Percentiles rank a stretch among this genome's conserved stretches.
phyloP scores from a whole-genome alignment of 1,140 invertebrate genomes.

The Macrotrachela quadricornifera region DNA sequence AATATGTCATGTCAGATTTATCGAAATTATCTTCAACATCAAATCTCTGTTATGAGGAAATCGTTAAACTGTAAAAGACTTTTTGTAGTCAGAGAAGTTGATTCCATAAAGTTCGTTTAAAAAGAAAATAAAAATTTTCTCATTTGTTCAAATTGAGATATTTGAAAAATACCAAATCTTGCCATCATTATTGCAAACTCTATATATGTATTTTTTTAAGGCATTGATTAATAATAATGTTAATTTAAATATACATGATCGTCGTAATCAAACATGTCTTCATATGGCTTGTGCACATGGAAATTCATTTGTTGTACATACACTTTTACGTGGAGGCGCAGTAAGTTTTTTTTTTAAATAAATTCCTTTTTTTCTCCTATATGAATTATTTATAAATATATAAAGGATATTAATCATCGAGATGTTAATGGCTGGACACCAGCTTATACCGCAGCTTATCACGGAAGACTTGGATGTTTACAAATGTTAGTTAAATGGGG shows the following conservation, averaged over 20 bases:
- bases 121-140: too few species aligned
- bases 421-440: constrained; percentile 29
- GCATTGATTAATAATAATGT: constrained; percentile 26
- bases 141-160: too few species aligned
- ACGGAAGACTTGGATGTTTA: constrained; percentile 18
- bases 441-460: constrained; percentile 28
- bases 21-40: too few species aligned
- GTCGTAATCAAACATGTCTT: constrained; percentile 20
- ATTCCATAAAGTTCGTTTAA: too few species aligned
- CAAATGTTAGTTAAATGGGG: constrained; percentile 28
- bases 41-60: too few species aligned
- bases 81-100: too few species aligned
- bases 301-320: constrained; percentile 20
- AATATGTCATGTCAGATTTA: too few species aligned
- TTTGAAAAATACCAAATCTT: too few species aligned
- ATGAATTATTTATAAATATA: too few species aligned
- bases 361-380: not conserved
- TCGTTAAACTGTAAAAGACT: too few species aligned
- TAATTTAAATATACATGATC: constrained; percentile 22
- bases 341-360: constrained; percentile 13
- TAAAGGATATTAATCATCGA: constrained; percentile 22
- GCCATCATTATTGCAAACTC: too few species aligned
- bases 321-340: constrained; percentile 27
- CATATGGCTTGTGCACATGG: constrained; percentile 11
- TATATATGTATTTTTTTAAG: constrained; percentile 10